Percentiles rank a stretch among this genome's conserved stretches.
phyloP scores from a whole-genome alignment of 2,888 invertebrate species.

The Gymnocheta viridis region DNA sequence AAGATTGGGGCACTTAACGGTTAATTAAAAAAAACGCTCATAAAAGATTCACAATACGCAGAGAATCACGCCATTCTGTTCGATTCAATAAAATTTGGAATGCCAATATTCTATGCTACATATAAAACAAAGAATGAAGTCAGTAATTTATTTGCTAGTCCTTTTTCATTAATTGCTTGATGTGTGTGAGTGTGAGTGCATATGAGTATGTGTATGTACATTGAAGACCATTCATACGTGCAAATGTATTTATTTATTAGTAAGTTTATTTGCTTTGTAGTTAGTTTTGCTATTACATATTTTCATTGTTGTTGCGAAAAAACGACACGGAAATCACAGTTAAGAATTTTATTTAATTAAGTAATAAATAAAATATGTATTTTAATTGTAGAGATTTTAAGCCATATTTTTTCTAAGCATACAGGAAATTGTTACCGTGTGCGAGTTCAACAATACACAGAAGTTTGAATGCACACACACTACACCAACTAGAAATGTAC shows the following conservation, averaged over 20 bases:
- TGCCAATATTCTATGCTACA: too few species aligned
- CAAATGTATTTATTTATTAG: constrained; percentile 30
- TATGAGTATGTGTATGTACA: background rate
- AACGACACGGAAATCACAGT: constrained; percentile 65
- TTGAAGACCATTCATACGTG: background rate
- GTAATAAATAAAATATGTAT: constrained; percentile 72
- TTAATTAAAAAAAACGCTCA: too few species aligned
- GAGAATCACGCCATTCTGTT: too few species aligned
- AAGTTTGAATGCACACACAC: background rate
- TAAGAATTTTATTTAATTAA: constrained; percentile 72
- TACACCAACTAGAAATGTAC: background rate
- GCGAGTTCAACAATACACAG: background rate
- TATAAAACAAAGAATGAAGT: too few species aligned
- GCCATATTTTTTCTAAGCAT: constrained; percentile 7
- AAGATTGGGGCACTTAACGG: too few species aligned
- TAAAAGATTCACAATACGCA: too few species aligned
- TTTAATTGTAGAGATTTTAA: constrained; percentile 58
- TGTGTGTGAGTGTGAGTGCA: too few species aligned
- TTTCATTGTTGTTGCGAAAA: constrained; percentile 9
- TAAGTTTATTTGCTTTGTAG: constrained; percentile 10
- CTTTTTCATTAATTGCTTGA: too few species aligned
- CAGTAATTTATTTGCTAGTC: too few species aligned
- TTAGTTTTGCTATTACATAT: constrained; percentile 3
- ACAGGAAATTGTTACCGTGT: constrained; percentile 27
- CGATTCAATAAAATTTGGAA: too few species aligned